phyloP scores from a whole-genome alignment of 2,888 invertebrate species.

The Alcis repandata region DNA sequence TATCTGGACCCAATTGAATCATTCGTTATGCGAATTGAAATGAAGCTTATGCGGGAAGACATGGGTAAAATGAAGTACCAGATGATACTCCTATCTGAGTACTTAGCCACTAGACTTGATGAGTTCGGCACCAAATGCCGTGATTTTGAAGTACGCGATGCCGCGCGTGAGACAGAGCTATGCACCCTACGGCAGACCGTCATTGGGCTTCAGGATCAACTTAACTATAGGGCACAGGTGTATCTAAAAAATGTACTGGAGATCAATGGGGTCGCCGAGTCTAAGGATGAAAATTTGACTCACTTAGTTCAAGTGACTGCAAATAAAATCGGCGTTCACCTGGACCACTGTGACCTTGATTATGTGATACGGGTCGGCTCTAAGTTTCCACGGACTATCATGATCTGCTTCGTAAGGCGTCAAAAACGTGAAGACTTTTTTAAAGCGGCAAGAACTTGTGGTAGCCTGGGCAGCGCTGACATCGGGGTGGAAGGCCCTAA shows the following conservation, averaged over 20 bases:
- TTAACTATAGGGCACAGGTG: background rate
- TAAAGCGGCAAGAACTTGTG: no score
- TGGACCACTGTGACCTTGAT: no score
- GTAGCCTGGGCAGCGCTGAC: no score
- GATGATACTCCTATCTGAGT: background rate
- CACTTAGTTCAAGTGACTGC: no score
- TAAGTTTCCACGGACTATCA: no score
- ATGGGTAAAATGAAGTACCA: constrained; percentile 2
- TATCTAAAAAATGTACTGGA: background rate
- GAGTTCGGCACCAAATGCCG: background rate
- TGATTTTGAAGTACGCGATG: background rate
- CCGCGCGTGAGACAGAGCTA: background rate
- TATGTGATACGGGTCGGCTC: no score
- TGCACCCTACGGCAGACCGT: background rate
- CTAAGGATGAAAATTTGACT: no score
- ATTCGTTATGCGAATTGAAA: background rate
- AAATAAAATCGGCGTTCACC: no score
- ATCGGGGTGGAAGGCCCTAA: no score
- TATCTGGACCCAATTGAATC: background rate
- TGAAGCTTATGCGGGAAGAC: background rate
- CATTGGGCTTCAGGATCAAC: background rate
- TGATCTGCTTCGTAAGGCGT: no score
- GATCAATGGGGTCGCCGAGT: background rate
- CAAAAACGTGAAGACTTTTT: no score
- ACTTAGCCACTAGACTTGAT: background rate